Conservation (phyloP, 2,113 vertebrate species). For the Pomatorhinus ruficollis region DNA sequence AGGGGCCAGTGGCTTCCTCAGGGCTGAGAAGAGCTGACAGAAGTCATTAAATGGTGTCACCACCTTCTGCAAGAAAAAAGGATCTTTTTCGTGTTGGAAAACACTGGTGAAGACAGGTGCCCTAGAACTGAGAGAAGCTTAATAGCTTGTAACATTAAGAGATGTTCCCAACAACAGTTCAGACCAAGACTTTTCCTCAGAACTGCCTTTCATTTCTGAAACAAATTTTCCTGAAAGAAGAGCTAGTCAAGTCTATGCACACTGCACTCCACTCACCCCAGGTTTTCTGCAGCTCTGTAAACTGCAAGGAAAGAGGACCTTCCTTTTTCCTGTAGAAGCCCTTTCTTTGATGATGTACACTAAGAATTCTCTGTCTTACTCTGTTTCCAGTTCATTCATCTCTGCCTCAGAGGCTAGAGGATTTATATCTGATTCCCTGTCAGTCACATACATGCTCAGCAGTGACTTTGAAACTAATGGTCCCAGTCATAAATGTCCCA, state of each 20-base stretch:
- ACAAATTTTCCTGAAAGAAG: not conserved
- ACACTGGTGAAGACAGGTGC: not conserved
- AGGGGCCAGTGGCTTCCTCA: not conserved
- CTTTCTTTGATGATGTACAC: not conserved
- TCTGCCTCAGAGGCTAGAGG: not conserved
- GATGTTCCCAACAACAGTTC: not conserved
- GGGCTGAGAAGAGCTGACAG: not conserved
- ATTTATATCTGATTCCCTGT: not conserved
- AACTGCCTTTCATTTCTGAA: not conserved
- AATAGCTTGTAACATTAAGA: not conserved
- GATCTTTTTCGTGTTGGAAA: not conserved
- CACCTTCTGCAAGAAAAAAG: not conserved
- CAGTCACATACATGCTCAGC: not conserved
- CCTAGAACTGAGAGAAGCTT: not conserved
- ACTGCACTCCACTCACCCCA: not conserved
- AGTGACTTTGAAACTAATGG: not conserved
- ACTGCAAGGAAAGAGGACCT: not conserved
- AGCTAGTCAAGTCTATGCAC: not conserved
- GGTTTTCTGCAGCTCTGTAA: not conserved
- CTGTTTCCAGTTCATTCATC: not conserved
- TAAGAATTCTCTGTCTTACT: not conserved
- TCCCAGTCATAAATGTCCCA: not conserved
- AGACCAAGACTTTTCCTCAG: not conserved
- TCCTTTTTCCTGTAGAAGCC: not conserved
- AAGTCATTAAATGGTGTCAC: not conserved